Conservation (phyloP, 2,888 invertebrate genomes). For the Miltochrista miniata region DNA sequence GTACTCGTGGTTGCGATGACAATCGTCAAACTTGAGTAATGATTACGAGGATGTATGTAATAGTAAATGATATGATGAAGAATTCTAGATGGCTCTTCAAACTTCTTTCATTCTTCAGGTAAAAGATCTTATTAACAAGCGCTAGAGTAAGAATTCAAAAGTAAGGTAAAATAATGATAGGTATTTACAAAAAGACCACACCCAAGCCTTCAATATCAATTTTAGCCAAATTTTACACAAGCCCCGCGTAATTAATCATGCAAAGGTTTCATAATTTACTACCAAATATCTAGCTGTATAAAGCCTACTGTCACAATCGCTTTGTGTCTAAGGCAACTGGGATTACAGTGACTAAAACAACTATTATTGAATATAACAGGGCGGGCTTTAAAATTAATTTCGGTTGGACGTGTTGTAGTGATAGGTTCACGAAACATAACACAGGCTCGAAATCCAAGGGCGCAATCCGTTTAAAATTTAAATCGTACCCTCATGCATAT, state of each 20-base stretch:
- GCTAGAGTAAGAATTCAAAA: no score
- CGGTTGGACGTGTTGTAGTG: slow-evolving; percentile 57
- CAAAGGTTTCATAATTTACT: slow-evolving; percentile 46
- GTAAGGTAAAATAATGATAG: no score
- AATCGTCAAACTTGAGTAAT: no score
- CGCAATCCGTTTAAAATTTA: slow-evolving; percentile 84
- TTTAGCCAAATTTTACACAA: slow-evolving; percentile 39
- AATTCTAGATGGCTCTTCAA: no score
- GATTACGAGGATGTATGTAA: no score
- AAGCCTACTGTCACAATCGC: slow-evolving; percentile 60
- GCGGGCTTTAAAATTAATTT: slow-evolving; percentile 61
- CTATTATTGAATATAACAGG: slow-evolving; percentile 68
- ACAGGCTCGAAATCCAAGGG: slow-evolving; percentile 77
- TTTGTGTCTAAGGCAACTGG: slow-evolving; percentile 47
- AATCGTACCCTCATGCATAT: slow-evolving; percentile 83
- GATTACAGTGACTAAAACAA: slow-evolving; percentile 63
- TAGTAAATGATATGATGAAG: no score
- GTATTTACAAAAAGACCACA: no score
- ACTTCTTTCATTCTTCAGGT: no score
- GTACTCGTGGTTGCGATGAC: no score
- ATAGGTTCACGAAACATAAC: slow-evolving; percentile 79
- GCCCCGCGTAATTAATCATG: slow-evolving; percentile 47
- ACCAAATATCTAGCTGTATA: slow-evolving; percentile 53
- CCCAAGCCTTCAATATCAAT: no score
- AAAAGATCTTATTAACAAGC: no score